Evolutionary conservation across 2,888 invertebrate genomes (phyloP).

Genomic region (Hoplodrina blanda): DNA sequence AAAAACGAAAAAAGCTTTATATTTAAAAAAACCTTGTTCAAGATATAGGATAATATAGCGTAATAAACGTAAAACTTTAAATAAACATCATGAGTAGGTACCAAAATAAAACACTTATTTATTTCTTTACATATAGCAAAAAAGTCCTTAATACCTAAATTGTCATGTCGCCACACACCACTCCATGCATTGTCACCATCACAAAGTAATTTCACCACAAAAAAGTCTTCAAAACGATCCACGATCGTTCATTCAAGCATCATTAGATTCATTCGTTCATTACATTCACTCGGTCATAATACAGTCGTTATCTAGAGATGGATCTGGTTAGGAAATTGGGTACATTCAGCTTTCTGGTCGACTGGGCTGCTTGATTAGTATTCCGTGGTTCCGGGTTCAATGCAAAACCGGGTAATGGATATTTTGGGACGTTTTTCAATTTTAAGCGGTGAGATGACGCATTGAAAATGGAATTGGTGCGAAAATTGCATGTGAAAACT

Average conservation of each 20-base stretch:
- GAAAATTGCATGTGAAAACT: neutral
- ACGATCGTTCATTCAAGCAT: slow-evolving; percentile 79
- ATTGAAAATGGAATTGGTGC: neutral
- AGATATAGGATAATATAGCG: too few relatives aligned
- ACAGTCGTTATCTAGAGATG: slow-evolving; percentile 74
- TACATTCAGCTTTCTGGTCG: slow-evolving; percentile 80
- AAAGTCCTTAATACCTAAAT: neutral
- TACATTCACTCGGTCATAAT: slow-evolving; percentile 75
- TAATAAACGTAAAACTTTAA: neutral
- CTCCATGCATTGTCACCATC: slow-evolving; percentile 14
- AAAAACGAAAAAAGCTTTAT: too few relatives aligned
- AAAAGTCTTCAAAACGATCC: slow-evolving; percentile 46
- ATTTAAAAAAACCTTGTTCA: too few relatives aligned
- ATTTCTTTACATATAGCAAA: too few relatives aligned
- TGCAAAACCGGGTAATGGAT: slow-evolving; percentile 44
- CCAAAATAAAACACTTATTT: neutral
- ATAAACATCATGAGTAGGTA: neutral
- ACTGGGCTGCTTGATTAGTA: slow-evolving; percentile 74
- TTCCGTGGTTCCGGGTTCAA: slow-evolving; percentile 68
- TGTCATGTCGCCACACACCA: neutral
- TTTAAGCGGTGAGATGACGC: slow-evolving; percentile 2
- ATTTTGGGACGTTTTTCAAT: slow-evolving; percentile 28
- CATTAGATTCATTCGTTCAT: slow-evolving; percentile 80
- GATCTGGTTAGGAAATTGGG: slow-evolving; percentile 86
- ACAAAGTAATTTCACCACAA: neutral